Conservation (phyloP, 2,113 vertebrate genomes). For the Triplophysa rosa region DNA sequence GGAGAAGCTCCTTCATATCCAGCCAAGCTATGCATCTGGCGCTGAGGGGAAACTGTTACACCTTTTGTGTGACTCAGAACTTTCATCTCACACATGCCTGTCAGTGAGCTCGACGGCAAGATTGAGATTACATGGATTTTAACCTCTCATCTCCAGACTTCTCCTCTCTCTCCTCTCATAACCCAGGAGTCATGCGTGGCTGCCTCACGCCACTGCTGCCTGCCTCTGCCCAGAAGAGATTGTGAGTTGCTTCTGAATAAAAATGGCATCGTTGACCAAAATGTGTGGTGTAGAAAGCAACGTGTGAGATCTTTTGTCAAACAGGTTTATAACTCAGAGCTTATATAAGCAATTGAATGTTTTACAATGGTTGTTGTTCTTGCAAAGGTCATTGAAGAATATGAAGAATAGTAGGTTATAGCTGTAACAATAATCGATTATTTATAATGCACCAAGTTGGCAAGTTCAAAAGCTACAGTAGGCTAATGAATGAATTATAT, state of each 20-base stretch:
- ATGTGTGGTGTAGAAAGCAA: not conserved
- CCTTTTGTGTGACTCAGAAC: slow-evolving; percentile 30
- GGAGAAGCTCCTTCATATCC: slow-evolving; percentile 5
- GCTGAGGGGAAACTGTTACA: slow-evolving; percentile 23
- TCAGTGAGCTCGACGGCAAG: not conserved
- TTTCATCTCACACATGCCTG: slow-evolving; percentile 21
- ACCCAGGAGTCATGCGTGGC: slow-evolving; percentile 23
- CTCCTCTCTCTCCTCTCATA: slow-evolving; percentile 23
- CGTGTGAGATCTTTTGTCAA: not conserved
- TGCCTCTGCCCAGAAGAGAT: not conserved
- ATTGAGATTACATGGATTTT: slow-evolving; percentile 34
- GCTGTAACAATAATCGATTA: too few relatives aligned
- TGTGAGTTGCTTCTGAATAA: not conserved
- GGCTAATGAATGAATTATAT: too few relatives aligned
- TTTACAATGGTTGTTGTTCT: not conserved
- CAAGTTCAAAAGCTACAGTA: too few relatives aligned
- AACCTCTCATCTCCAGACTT: slow-evolving; percentile 1
- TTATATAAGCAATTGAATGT: not conserved
- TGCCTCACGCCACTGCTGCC: slow-evolving; percentile 21
- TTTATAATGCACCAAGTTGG: too few relatives aligned
- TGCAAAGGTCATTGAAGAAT: too few relatives aligned
- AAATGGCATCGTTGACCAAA: not conserved
- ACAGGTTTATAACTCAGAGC: too few relatives aligned
- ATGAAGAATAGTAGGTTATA: too few relatives aligned
- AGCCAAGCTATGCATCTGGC: slow-evolving; percentile 14